phyloP scores from a whole-genome alignment of 2,888 invertebrate genomes.

The Cybosia mesomella region DNA sequence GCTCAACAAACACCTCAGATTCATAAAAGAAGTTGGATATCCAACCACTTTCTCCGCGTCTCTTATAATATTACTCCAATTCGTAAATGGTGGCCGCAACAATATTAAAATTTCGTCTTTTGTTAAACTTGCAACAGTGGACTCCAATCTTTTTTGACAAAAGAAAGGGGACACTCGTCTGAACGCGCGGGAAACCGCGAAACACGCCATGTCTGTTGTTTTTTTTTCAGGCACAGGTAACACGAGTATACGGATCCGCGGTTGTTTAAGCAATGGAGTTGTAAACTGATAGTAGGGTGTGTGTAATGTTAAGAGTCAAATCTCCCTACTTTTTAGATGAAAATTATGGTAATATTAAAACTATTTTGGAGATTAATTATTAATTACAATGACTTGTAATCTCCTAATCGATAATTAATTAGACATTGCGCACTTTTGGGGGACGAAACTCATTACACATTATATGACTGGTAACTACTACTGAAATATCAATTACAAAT shows the following conservation, averaged over 20 bases:
- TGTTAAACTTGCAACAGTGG: slow-evolving; percentile 80
- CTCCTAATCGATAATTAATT: background rate
- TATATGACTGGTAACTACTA: background rate
- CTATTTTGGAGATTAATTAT: background rate
- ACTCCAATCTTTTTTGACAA: slow-evolving; percentile 78
- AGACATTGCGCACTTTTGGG: background rate
- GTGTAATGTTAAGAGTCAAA: slow-evolving; percentile 18
- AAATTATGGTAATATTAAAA: background rate
- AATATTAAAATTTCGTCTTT: slow-evolving; percentile 81
- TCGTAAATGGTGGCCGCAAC: slow-evolving; percentile 78
- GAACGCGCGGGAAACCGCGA: slow-evolving; percentile 75
- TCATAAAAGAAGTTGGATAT: slow-evolving; percentile 88
- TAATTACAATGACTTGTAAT: background rate
- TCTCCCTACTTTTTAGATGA: slow-evolving; percentile 45
- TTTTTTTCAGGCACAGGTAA: slow-evolving; percentile 40
- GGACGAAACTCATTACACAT: background rate
- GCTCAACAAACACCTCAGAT: slow-evolving; percentile 86
- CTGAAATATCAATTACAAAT: background rate
- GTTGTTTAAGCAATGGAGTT: slow-evolving; percentile 50
- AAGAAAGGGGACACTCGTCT: slow-evolving; percentile 72
- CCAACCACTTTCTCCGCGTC: slow-evolving; percentile 86
- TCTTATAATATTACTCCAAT: slow-evolving; percentile 81
- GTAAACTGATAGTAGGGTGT: slow-evolving; percentile 33
- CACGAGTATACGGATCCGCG: slow-evolving; percentile 33
- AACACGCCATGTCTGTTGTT: slow-evolving; percentile 67